These are phyloP conservation scores for Dolomedes plantarius DNA, from an alignment of 2,888 invertebrate genomes.

Conservation along the genomic window DNA sequence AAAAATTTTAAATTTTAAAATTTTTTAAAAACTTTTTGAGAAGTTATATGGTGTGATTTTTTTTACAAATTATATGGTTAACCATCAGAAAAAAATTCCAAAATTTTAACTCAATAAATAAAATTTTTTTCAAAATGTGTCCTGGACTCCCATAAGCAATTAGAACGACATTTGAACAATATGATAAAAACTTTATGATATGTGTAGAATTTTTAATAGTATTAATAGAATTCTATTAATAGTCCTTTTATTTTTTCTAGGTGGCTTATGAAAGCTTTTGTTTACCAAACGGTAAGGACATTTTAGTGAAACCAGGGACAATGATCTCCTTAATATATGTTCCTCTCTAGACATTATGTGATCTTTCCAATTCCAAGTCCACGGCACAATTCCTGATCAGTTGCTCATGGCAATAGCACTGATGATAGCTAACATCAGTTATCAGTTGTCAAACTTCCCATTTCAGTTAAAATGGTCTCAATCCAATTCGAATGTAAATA, in stretches of 20 bases:
- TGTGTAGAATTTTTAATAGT: too few relatives aligned
- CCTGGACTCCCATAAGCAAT: too few relatives aligned
- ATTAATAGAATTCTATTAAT: too few relatives aligned
- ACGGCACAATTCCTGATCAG: slow-evolving; percentile 8
- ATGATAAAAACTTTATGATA: too few relatives aligned
- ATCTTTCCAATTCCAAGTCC: slow-evolving; percentile 28
- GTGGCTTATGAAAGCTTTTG: slow-evolving; percentile 56
- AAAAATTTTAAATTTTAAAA: too few relatives aligned
- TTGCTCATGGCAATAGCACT: slow-evolving; percentile 26
- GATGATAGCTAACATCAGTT: slow-evolving; percentile 20
- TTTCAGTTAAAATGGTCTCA: neutral
- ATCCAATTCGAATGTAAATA: slow-evolving; percentile 37
- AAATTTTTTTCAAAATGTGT: too few relatives aligned
- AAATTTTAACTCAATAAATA: too few relatives aligned
- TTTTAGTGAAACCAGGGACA: slow-evolving; percentile 60
- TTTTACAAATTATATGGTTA: too few relatives aligned
- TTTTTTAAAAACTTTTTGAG: too few relatives aligned
- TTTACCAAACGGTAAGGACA: slow-evolving; percentile 47
- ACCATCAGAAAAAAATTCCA: too few relatives aligned
- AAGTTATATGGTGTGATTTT: too few relatives aligned
- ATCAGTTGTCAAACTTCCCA: slow-evolving; percentile 19
- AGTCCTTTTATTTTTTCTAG: slow-evolving; percentile 33
- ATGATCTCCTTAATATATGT: slow-evolving; percentile 50
- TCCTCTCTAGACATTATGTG: slow-evolving; percentile 38
- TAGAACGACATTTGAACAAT: too few relatives aligned